Evolutionary conservation across 1,140 invertebrate genomes (phyloP).

Genomic region (Ips typographus): DNA sequence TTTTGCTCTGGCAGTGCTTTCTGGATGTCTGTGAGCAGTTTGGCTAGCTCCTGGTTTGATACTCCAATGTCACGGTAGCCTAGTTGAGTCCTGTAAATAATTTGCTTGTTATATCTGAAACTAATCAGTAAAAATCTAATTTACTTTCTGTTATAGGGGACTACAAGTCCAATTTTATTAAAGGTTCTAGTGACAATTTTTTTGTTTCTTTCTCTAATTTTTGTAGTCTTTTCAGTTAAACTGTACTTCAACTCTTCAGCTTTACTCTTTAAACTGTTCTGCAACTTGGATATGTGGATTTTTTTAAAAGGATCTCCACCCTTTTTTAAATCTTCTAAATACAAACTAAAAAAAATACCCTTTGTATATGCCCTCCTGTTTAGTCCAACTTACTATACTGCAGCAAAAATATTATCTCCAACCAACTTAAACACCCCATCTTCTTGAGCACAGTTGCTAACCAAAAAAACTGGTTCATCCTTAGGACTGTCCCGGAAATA

Average conservation of each 20-base stretch:
- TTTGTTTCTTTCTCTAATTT: slow-evolving; percentile 65
- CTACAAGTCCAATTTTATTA: slow-evolving; percentile 85
- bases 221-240: slow-evolving; percentile 61
- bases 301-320: slow-evolving; percentile 67
- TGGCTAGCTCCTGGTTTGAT: slow-evolving; percentile 60
- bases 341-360: slow-evolving; percentile 55
- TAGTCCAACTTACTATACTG: slow-evolving; percentile 67
- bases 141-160: slow-evolving; percentile 82
- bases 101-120: not conserved
- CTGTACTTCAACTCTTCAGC: slow-evolving; percentile 64
- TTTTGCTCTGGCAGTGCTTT: slow-evolving; percentile 62
- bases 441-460: slow-evolving; percentile 70
- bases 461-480: slow-evolving; percentile 72
- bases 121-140: slow-evolving; percentile 28
- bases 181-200: slow-evolving; percentile 77
- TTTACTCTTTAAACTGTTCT: slow-evolving; percentile 65
- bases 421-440: slow-evolving; percentile 69
- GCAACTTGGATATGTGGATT: slow-evolving; percentile 59
- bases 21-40: slow-evolving; percentile 68
- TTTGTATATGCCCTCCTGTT: slow-evolving; percentile 9
- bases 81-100: slow-evolving; percentile 43
- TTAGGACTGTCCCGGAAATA: slow-evolving; percentile 85
- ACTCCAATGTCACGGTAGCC: slow-evolving; percentile 47
- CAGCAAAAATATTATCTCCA: slow-evolving; percentile 84
- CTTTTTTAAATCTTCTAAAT: slow-evolving; percentile 65